phyloP scores from a whole-genome alignment of 2,888 invertebrate genomes.

The Scaptomyza parva region DNA sequence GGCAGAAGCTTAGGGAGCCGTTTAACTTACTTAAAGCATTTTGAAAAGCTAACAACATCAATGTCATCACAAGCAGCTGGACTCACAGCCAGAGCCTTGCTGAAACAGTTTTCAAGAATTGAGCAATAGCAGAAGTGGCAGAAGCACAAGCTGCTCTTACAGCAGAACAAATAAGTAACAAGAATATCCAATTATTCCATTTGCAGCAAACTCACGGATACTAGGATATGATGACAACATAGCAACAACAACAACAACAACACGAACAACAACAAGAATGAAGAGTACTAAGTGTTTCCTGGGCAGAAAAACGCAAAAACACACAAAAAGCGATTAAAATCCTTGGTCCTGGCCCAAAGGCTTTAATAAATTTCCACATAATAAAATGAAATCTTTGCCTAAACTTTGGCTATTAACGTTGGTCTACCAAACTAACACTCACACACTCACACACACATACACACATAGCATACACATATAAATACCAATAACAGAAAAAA shows the following conservation, averaged over 20 bases:
- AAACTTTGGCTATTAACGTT: slow-evolving; percentile 72
- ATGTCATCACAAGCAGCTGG: slow-evolving; percentile 56
- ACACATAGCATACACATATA: slow-evolving; percentile 19
- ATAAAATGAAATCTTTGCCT: slow-evolving; percentile 78
- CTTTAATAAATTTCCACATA: slow-evolving; percentile 78
- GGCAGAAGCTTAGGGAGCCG: slow-evolving; percentile 65
- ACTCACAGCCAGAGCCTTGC: slow-evolving; percentile 23
- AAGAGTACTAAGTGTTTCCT: no score
- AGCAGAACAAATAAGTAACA: slow-evolving; percentile 68
- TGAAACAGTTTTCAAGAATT: slow-evolving; percentile 21
- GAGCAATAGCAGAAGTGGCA: slow-evolving; percentile 8
- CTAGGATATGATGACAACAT: slow-evolving; percentile 39
- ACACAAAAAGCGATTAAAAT: slow-evolving; percentile 66
- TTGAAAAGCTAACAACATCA: slow-evolving; percentile 64
- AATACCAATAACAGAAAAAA: slow-evolving; percentile 17
- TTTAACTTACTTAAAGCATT: slow-evolving; percentile 71
- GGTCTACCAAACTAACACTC: slow-evolving; percentile 41
- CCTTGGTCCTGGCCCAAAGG: slow-evolving; percentile 61
- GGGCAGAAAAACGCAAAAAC: slow-evolving; percentile 27
- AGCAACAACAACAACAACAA: slow-evolving; percentile 17
- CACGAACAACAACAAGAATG: slow-evolving; percentile 8
- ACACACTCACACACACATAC: slow-evolving; percentile 11
- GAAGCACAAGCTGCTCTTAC: slow-evolving; percentile 16
- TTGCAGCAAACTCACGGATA: slow-evolving; percentile 47
- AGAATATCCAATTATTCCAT: slow-evolving; percentile 74